Conservation (phyloP, 1,140 invertebrate genomes). For the Thaumatotibia leucotreta region DNA sequence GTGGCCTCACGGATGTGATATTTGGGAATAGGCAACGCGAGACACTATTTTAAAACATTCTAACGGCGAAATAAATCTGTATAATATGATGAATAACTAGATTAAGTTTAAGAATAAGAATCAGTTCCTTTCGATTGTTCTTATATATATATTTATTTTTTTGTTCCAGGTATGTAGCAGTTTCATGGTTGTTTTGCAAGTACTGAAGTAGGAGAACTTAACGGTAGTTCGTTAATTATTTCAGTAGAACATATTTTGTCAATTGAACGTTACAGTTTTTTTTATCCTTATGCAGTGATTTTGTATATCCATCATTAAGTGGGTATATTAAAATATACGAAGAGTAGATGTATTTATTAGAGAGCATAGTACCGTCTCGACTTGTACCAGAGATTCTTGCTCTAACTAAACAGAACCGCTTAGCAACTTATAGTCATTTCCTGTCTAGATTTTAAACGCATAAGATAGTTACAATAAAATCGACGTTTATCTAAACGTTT, state of each 20-base stretch:
- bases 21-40: conserved; percentile 22
- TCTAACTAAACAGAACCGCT: not conserved
- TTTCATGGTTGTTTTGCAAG: conserved; percentile 4
- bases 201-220: conserved; percentile 14
- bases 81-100: not conserved
- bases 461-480: conserved; percentile 5
- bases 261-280: not conserved
- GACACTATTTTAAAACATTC: not conserved
- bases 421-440: not conserved
- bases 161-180: conserved; percentile 44
- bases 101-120: too few species aligned
- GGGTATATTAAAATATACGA: too few species aligned
- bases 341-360: too few species aligned
- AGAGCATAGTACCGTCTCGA: too few species aligned
- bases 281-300: too few species aligned
- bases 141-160: conserved; percentile 21
- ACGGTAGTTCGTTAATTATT: not conserved
- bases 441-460: not conserved
- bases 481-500: conserved; percentile 5
- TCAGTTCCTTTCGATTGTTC: not conserved
- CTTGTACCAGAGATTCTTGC: not conserved
- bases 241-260: not conserved
- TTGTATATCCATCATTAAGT: too few species aligned
- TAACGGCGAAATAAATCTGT: not conserved
- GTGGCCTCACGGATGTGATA: conserved; percentile 24